Evolutionary conservation across 2,797 vertebrate species (phyloP), one percentile per base, ranked within the genome.

Genomic region (Anabacerthia variegaticeps): DNA sequence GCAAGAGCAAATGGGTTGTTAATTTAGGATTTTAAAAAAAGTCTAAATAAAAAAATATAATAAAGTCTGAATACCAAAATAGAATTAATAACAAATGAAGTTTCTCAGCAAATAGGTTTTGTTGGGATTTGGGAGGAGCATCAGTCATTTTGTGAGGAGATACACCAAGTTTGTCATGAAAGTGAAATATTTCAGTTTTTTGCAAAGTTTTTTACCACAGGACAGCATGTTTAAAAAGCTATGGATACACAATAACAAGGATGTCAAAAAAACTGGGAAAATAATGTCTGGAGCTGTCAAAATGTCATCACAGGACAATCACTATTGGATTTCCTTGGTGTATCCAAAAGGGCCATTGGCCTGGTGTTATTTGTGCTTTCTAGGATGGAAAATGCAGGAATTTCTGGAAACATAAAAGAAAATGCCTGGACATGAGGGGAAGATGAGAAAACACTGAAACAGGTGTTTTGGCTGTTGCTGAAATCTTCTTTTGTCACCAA

Each of bases 401-500:
- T 30, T 83, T 44, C 65, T 74, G 20, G 68, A 52, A 74, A 32
- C 41, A 46, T 8, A 23, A 32, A 49, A 26, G 14, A 51, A 51
- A 92, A 30, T 14, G 16, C 34, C 82, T 88, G 59, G 51, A 66
- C 59, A 7, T 16, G 54, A 39, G 28, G 58, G 67, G 17, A 32
- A 28, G 73, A 54, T 19, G 56, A 30, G 18, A 32, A 10, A 68
- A 41, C 20, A 28, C 37, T 24, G 58, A 58, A 37, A 43, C 6
- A 22, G 7, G 28, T 39, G 18, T 44, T 85, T 15, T 4, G 3
- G 1, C 15, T 63, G 24, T 46, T 71, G 30, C 32, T 44, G 55
- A 20, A 58, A 34, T 54, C 39, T n/a, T 54, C 39, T n/a, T 6
- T 0, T 5, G 32, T 26, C 0, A 0, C 63, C 26, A 51, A 15